Evolutionary conservation across 2,888 invertebrate genomes (phyloP).

Genomic region (Amiota mariae): DNA sequence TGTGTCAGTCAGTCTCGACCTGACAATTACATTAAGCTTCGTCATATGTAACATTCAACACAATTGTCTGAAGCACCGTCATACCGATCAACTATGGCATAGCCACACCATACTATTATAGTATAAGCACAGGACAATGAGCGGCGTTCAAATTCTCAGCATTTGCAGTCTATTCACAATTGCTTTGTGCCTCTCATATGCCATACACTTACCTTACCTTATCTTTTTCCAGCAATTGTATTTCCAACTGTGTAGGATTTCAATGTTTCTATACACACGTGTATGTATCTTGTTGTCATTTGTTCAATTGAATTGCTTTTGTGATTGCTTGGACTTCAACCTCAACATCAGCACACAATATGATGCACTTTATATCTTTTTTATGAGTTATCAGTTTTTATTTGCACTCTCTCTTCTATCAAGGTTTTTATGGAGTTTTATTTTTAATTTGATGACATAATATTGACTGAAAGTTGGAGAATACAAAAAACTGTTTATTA

Average conservation of each 20-base stretch:
- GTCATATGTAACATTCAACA: not conserved
- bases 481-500: too few species aligned
- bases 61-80: too few species aligned
- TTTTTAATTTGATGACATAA: too few species aligned
- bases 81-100: too few species aligned
- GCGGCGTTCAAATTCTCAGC: not conserved
- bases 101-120: not conserved
- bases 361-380: not conserved
- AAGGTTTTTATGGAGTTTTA: not conserved
- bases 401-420: constrained; percentile 46
- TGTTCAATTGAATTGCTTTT: constrained; percentile 52
- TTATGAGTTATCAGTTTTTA: constrained; percentile 43
- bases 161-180: too few species aligned
- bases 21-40: constrained; percentile 21
- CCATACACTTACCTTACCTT: too few species aligned
- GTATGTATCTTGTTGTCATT: constrained; percentile 51
- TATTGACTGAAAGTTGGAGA: too few species aligned
- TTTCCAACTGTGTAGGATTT: not conserved
- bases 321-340: constrained; percentile 54
- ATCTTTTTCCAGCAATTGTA: not conserved
- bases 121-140: constrained; percentile 12
- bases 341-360: not conserved
- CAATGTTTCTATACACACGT: not conserved
- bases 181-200: too few species aligned
- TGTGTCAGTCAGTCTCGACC: not conserved